A percentile compares a stretch with the other conserved stretches of the same genome.
phyloP scores from a whole-genome alignment of 2,113 vertebrate species.

The Psammodynastes pulverulentus region DNA sequence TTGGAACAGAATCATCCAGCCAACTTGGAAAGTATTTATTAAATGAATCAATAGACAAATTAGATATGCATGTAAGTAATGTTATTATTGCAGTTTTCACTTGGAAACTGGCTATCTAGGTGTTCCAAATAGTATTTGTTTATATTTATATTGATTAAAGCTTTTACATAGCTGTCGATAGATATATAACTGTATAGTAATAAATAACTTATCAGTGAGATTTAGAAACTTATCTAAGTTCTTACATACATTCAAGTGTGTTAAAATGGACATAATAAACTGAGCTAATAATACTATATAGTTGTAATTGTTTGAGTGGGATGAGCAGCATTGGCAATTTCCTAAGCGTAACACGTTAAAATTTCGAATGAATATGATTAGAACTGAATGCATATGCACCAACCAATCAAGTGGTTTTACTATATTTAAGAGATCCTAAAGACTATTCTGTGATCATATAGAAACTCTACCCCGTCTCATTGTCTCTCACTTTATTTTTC shows the following conservation, averaged over 20 bases:
- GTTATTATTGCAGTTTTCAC: neutral
- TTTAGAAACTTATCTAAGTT: neutral
- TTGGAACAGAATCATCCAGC: neutral
- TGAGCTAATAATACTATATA: neutral
- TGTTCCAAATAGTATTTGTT: neutral
- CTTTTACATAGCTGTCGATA: neutral
- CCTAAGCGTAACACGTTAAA: neutral
- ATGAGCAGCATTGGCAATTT: neutral
- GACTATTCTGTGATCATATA: neutral
- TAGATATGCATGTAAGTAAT: conserved; percentile 31
- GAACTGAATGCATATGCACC: neutral
- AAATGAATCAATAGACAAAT: conserved; percentile 16
- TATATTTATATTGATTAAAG: neutral
- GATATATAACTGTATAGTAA: neutral
- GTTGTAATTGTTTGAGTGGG: neutral
- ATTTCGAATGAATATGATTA: neutral
- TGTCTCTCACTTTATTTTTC: neutral
- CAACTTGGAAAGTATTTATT: conserved; percentile 22
- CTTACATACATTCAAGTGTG: neutral
- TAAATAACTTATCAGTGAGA: neutral
- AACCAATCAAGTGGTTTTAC: neutral
- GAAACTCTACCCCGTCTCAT: neutral
- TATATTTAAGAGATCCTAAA: neutral
- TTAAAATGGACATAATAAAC: neutral
- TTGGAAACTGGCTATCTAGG: neutral